These are phyloP conservation scores for Xenotilapia flavipinnis DNA, from an alignment of 2,113 vertebrate genomes.

Conservation along the genomic window DNA sequence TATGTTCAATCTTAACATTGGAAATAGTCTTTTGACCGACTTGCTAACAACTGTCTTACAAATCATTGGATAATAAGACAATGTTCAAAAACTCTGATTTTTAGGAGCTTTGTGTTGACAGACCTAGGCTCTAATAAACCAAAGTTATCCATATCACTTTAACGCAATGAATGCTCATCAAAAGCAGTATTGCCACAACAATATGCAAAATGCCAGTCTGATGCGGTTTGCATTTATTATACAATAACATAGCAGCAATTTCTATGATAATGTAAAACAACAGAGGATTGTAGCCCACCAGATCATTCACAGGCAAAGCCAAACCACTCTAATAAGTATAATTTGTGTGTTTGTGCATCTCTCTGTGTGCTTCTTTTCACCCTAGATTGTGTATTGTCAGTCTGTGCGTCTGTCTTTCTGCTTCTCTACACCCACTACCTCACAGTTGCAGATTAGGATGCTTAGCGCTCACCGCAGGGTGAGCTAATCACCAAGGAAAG, in stretches of 20 bases:
- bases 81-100: neutral
- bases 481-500: constrained; percentile 65
- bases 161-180: neutral
- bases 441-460: constrained; percentile 59
- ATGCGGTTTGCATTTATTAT: neutral
- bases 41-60: neutral
- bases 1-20: neutral
- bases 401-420: neutral
- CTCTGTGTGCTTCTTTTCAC: neutral
- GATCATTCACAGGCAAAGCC: neutral
- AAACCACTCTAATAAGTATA: neutral
- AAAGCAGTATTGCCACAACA: neutral
- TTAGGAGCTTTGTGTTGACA: neutral
- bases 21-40: neutral
- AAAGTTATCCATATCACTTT: neutral
- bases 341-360: neutral
- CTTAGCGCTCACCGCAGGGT: constrained; percentile 64
- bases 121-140: neutral
- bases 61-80: neutral
- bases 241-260: neutral
- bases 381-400: neutral
- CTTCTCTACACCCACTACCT: constrained; percentile 37
- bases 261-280: neutral
- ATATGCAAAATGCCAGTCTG: neutral
- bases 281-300: neutral